Percentiles rank a stretch among this genome's conserved stretches.
These are phyloP conservation scores for Ivindomyrus marchei DNA, from an alignment of 2,113 vertebrate species.

Conservation along the genomic window DNA sequence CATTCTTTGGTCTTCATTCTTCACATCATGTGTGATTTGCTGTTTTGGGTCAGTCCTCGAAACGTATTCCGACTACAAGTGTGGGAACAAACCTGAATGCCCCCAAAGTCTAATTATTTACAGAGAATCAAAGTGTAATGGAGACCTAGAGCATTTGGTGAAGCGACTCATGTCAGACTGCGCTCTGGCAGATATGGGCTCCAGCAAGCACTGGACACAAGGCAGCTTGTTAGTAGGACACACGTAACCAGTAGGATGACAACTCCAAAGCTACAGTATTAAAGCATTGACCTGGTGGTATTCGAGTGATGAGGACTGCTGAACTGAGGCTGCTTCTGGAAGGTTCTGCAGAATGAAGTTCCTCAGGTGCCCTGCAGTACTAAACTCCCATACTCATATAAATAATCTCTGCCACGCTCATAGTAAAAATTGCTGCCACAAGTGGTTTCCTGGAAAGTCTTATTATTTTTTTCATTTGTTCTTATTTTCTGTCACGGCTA, in stretches of 20 bases:
- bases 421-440: not conserved
- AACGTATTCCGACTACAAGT: not conserved
- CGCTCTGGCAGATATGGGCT: not conserved
- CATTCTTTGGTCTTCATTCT: slow-evolving; percentile 31
- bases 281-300: not conserved
- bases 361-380: not conserved
- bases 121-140: slow-evolving; percentile 4
- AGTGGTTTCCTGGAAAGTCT: not conserved
- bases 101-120: slow-evolving; percentile 9
- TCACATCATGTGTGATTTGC: slow-evolving; percentile 26
- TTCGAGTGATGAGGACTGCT: not conserved
- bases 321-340: not conserved
- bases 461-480: not conserved
- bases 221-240: not conserved
- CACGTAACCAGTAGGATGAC: not conserved
- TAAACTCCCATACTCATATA: not conserved
- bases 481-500: not conserved
- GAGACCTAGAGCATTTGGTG: not conserved
- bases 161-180: not conserved
- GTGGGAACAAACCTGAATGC: not conserved
- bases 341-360: not conserved
- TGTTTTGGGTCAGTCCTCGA: slow-evolving; percentile 30
- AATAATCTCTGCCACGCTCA: not conserved
- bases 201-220: not conserved
- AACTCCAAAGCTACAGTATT: not conserved